Base-by-base conservation (phyloP, 1,140 invertebrate genomes). In the Ladona fulva region DNA sequence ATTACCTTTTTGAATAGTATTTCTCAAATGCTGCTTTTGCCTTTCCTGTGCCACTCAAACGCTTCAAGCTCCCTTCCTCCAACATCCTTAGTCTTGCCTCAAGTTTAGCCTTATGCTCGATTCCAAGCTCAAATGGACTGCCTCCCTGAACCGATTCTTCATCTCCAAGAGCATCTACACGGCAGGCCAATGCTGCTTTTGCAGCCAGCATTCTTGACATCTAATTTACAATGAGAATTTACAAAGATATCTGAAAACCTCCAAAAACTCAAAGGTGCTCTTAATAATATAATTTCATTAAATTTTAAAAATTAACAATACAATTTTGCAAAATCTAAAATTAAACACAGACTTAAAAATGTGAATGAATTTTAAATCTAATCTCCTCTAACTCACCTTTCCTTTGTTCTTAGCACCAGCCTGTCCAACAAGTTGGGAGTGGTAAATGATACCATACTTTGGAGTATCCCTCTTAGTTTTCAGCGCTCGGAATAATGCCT, bases 401-500 rank as follows among this genome's bases (percentile, higher is more conserved):
- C 94, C 98, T 84, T 99, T 99, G 79, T 96, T 92, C 84, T 95
- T 96, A 0, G 90, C 89, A 80, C 91, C 93, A 3, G 92, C 90
- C 83, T 97, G 94, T 3, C 95, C 95, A 37, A 99, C 92, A 10
- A 99, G 84, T 80, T 95, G 92, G 0, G 98, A 94, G 85, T 99
- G 97, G 84, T 98, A 99, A 80, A 99, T 98, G 3, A 99, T 87
- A 89, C 98, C 98, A 86, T 99, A 99, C 85, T 99, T 99, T 0
- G 98, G 98, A 0, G 98, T 99, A 82, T 99, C 96, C 82, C 97
- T 95, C 83, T 97, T 98, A 0, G 96, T 95, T 86, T 99, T 99
- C 24, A 99, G 87, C 0, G 98, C 97, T 81, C 97, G 87, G 85
- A 99, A 99, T 0, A 99, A 85, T 3, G 98, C 98, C 83, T 99